Evolutionary conservation across 2,888 invertebrate genomes (phyloP).

Genomic region (Hipparchia semele): DNA sequence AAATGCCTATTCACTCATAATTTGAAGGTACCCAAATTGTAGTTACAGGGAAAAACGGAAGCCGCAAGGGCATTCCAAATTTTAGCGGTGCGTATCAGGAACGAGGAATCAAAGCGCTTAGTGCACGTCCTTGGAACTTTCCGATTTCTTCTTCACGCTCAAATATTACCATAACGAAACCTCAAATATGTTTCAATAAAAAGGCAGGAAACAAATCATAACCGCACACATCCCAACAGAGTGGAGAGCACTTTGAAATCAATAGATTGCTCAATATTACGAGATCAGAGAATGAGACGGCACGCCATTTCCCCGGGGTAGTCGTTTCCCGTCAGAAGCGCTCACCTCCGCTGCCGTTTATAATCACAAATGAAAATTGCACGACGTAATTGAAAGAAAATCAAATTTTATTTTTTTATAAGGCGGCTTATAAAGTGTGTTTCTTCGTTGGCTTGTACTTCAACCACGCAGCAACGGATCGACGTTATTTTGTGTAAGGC

Average conservation of each 20-base stretch:
- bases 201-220: slow-evolving; percentile 25
- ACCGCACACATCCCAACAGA: slow-evolving; percentile 27
- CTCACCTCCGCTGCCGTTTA: slow-evolving; percentile 58
- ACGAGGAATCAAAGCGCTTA: no score
- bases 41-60: no score
- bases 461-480: no score
- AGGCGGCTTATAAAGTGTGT: background rate
- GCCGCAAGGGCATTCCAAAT: no score
- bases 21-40: no score
- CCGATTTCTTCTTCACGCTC: no score
- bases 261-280: slow-evolving; percentile 51
- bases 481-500: no score
- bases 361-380: slow-evolving; percentile 64
- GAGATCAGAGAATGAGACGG: slow-evolving; percentile 47
- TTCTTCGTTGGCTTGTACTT: background rate
- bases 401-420: slow-evolving; percentile 6
- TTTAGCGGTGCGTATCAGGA: no score
- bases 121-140: no score
- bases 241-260: slow-evolving; percentile 47
- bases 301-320: slow-evolving; percentile 61
- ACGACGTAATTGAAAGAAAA: slow-evolving; percentile 23
- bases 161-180: no score
- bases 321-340: slow-evolving; percentile 66
- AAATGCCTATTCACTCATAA: no score
- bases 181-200: slow-evolving; percentile 5